Evolutionary conservation across 1,140 invertebrate species (phyloP).

Genomic region (Mamestra configurata): DNA sequence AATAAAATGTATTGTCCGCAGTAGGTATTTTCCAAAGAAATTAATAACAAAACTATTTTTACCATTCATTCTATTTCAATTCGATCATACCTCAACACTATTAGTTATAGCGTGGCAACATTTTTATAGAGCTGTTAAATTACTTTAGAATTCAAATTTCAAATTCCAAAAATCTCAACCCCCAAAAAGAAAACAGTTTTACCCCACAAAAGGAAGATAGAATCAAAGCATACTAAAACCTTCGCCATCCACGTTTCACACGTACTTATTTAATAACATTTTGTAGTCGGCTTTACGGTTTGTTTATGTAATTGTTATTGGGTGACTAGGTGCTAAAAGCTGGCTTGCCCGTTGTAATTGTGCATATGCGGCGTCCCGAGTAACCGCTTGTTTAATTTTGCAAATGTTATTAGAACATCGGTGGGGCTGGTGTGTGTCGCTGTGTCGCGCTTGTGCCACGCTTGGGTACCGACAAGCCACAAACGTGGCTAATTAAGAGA

Average conservation of each 20-base stretch:
- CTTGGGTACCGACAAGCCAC: conserved; percentile 73
- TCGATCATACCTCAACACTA: too few species aligned
- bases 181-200: background rate
- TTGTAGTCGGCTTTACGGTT: conserved; percentile 47
- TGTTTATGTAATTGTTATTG: conserved; percentile 63
- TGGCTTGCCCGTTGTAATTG: conserved; percentile 59
- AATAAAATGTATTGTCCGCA: too few species aligned
- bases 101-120: too few species aligned
- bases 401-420: conserved; percentile 75
- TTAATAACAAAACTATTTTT: too few species aligned
- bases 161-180: background rate
- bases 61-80: too few species aligned
- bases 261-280: conserved; percentile 42
- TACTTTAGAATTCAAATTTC: too few species aligned
- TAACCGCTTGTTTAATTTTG: conserved; percentile 77
- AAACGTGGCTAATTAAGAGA: conserved; percentile 79
- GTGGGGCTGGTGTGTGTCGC: conserved; percentile 25
- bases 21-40: too few species aligned
- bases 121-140: too few species aligned
- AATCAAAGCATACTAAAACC: conserved; percentile 45
- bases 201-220: background rate
- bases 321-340: conserved; percentile 63
- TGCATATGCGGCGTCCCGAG: conserved; percentile 53
- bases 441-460: conserved; percentile 41
- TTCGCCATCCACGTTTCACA: conserved; percentile 39